Percentiles rank a stretch among this genome's conserved stretches.
Conservation (phyloP, 1,140 invertebrate species). For the Eumaeus atala region DNA sequence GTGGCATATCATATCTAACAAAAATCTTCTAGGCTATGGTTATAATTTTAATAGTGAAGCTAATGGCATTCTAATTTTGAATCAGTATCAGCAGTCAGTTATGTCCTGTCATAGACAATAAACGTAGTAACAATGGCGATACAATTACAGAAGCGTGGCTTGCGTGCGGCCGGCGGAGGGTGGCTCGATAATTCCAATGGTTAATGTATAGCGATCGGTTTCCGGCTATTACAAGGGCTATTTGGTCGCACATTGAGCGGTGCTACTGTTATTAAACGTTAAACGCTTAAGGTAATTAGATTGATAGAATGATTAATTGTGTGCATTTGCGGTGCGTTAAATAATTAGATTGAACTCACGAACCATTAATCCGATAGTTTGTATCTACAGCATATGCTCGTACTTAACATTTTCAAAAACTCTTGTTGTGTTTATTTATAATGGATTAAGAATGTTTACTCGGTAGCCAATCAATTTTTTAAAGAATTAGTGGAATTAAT, state of each 20-base stretch:
- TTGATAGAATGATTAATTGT: too few species aligned
- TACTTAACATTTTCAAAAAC: too few species aligned
- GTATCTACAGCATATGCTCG: too few species aligned
- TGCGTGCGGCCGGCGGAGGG: slow-evolving; percentile 24
- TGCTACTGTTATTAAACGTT: slow-evolving; percentile 32
- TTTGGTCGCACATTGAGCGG: slow-evolving; percentile 39
- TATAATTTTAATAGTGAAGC: background rate
- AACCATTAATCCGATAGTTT: too few species aligned
- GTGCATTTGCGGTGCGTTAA: background rate
- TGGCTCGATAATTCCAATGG: slow-evolving; percentile 50
- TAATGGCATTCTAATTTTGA: slow-evolving; percentile 35
- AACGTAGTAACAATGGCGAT: slow-evolving; percentile 33
- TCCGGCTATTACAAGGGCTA: slow-evolving; percentile 41
- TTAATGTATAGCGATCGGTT: slow-evolving; percentile 48
- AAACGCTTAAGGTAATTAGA: slow-evolving; percentile 34
- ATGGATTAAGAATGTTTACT: too few species aligned
- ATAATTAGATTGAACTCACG: background rate
- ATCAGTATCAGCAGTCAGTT: slow-evolving; percentile 24
- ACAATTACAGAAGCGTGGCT: slow-evolving; percentile 43
- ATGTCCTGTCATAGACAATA: slow-evolving; percentile 37
- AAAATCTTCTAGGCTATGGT: background rate
- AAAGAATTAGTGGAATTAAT: too few species aligned
- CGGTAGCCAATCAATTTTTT: too few species aligned
- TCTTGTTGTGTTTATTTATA: too few species aligned
- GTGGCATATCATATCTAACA: too few species aligned